phyloP scores from a whole-genome alignment of 2,113 vertebrate species.

The Chroicocephalus ridibundus region DNA sequence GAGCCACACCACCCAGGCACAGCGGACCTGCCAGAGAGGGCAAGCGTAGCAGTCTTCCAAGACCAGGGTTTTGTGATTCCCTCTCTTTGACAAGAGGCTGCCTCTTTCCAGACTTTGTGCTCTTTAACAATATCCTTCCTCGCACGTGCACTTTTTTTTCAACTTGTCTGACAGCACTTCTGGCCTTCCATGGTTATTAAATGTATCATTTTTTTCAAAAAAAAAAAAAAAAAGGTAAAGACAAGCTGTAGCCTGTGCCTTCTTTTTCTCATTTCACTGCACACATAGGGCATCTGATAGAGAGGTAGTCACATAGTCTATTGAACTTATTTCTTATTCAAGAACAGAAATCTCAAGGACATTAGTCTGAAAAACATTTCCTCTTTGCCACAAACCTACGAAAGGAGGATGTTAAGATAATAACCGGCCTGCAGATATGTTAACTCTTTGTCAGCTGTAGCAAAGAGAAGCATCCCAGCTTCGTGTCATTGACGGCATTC shows the following conservation, averaged over 20 bases:
- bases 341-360: neutral
- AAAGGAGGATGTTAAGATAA: neutral
- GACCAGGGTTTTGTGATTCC: neutral
- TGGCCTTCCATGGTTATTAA: neutral
- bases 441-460: neutral
- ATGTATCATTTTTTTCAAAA: neutral
- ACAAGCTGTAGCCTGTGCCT: neutral
- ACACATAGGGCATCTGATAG: neutral
- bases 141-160: neutral
- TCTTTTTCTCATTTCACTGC: neutral
- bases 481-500: neutral
- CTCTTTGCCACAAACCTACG: neutral
- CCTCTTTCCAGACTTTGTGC: neutral
- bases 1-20: neutral
- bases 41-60: neutral
- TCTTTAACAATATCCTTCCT: neutral
- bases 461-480: neutral
- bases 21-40: neutral
- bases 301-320: neutral
- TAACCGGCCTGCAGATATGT: neutral
- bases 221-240: neutral
- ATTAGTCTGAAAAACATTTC: neutral
- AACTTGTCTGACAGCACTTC: neutral
- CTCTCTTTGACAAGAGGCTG: neutral
- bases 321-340: neutral